Base-by-base conservation (phyloP, 1,140 invertebrate species). In the Frieseomelitta varia region DNA sequence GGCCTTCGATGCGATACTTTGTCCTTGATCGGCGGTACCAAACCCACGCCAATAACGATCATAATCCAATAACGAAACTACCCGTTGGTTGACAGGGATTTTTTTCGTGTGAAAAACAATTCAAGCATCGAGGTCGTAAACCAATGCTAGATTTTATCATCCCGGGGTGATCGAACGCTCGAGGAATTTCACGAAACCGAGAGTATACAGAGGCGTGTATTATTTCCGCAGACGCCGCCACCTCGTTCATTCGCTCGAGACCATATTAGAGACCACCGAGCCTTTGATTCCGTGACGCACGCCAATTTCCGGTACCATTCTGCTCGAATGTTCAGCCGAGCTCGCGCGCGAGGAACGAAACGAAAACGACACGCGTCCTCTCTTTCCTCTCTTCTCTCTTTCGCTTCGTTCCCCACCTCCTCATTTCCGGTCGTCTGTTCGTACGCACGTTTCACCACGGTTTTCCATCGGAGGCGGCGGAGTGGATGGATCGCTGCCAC, bases 241-340 rank as follows among this genome's bases (percentile, higher is more conserved):
- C 58, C 58, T 85, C 78, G 83, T 79, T 47, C 58, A 73, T 84
- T 73, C 75, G 75, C 15, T 39, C 47, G 53, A 47, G 39, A 53
- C 53, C 34, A 8, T 71, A 58, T 83, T 83, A 69, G 53, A 77
- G 53, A 34, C 27, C 17, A 30, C n/a, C 75, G 74, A 79, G 63
- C 47, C n/a, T 79, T 85, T 63, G 67, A 85, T 81, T 81, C 21
- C 69, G 65, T 81, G 83, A 76, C 65, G 76, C 68, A 56, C 71
- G n/a, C 67, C 86, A 88, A 88, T 88, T 88, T 88, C 87, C 75
- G 83, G 87, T 88, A 79, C 39, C 75, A 55, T 53, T 87, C 58
- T 67, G 68, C 56, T 65, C 77, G 19, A 71, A 88, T 34, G 51
- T 63, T 58, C n/a, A 21, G 79, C 47, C 77, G 39, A 47, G 39